These are phyloP conservation scores for Melanotaenia pygmaea DNA, from an alignment of 2,797 vertebrate species.

Conservation along the genomic window DNA sequence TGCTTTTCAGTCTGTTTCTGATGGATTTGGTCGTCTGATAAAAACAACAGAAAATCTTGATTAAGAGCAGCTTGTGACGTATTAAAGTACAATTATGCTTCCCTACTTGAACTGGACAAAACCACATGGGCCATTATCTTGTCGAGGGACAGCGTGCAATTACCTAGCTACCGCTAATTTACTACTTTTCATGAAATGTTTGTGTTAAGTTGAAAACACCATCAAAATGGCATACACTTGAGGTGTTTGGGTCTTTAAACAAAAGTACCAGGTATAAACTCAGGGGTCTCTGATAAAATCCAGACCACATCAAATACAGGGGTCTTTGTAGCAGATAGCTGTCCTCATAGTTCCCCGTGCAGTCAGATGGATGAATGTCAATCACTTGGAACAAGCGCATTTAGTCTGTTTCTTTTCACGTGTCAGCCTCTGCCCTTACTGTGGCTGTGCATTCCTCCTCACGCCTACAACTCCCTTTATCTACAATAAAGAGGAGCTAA, in stretches of 20 bases:
- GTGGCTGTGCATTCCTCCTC: slow-evolving; percentile 1
- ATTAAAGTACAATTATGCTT: no score
- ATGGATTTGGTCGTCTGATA: no score
- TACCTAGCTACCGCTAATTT: not conserved
- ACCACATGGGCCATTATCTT: not conserved
- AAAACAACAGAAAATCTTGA: no score
- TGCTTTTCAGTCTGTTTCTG: no score
- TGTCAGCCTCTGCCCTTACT: slow-evolving; percentile 11
- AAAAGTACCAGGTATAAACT: not conserved
- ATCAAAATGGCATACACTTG: not conserved
- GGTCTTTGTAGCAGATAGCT: slow-evolving; percentile 11
- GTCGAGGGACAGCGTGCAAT: not conserved
- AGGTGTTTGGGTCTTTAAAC: not conserved
- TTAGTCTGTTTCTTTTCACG: slow-evolving; percentile 22
- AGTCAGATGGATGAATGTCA: slow-evolving; percentile 23
- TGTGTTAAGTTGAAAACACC: not conserved
- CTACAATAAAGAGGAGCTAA: not conserved
- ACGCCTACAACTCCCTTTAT: not conserved
- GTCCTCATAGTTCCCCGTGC: not conserved
- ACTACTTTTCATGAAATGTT: not conserved
- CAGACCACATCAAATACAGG: no score
- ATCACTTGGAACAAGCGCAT: slow-evolving; percentile 16
- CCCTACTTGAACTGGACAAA: not conserved
- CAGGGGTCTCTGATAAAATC: not conserved
- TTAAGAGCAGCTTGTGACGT: no score